Conservation (phyloP, 2,888 invertebrate genomes). For the Dendrolimus pini region DNA sequence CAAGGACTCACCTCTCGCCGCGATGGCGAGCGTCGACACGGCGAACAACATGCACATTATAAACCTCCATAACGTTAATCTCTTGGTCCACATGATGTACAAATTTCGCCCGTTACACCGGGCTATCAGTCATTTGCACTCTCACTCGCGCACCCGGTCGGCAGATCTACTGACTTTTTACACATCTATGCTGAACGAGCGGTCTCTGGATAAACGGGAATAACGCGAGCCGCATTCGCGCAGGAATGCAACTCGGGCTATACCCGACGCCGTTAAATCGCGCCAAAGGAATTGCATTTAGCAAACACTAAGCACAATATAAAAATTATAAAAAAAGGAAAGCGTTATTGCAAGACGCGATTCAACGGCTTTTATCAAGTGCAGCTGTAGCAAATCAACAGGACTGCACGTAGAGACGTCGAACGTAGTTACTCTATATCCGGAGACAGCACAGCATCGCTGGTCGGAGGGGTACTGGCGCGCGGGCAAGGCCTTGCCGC, state of each 20-base stretch:
- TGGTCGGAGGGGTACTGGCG: constrained; percentile 76
- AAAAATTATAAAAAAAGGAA: too few relatives aligned
- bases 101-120: constrained; percentile 60
- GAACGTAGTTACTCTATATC: constrained; percentile 69
- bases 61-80: constrained; percentile 70
- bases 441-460: constrained; percentile 78
- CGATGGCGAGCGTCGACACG: constrained; percentile 56
- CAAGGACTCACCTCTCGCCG: constrained; percentile 65
- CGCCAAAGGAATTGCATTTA: constrained; percentile 12
- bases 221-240: constrained; percentile 45
- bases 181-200: constrained; percentile 58
- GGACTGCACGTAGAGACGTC: constrained; percentile 45
- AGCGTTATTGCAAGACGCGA: constrained; percentile 47
- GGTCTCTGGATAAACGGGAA: constrained; percentile 25
- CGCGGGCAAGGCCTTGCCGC: constrained; percentile 44
- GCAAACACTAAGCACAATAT: too few relatives aligned
- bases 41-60: constrained; percentile 67
- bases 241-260: constrained; percentile 53
- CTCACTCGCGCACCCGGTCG: constrained; percentile 72
- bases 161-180: constrained; percentile 56
- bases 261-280: constrained; percentile 45
- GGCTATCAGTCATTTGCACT: constrained; percentile 74
- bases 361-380: constrained; percentile 49
- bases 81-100: constrained; percentile 71
- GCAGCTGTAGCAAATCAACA: constrained; percentile 43